Evolutionary conservation across 2,113 vertebrate species (phyloP).

Genomic region (Prionailurus viverrinus): DNA sequence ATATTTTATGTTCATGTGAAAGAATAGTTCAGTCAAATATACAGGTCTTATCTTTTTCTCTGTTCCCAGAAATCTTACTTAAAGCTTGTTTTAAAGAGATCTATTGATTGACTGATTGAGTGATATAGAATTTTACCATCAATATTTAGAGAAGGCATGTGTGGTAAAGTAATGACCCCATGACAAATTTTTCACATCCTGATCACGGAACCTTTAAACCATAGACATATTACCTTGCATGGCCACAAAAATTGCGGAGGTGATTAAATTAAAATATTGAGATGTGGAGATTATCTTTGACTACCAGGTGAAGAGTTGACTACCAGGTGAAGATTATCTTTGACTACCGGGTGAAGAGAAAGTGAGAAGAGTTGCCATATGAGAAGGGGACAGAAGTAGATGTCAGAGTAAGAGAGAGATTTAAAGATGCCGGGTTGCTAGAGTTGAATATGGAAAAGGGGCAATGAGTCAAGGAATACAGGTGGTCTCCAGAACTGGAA

Average conservation of each 20-base stretch:
- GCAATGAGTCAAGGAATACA: background rate
- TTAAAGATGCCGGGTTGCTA: background rate
- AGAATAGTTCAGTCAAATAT: background rate
- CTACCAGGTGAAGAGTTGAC: no score
- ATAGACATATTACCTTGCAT: background rate
- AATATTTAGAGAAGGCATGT: background rate
- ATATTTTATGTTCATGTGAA: background rate
- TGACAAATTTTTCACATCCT: background rate
- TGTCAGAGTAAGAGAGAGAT: background rate
- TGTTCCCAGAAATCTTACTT: background rate
- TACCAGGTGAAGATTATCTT: background rate
- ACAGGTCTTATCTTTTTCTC: background rate
- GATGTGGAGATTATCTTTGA: background rate
- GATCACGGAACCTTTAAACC: background rate
- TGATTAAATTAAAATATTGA: background rate
- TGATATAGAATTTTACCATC: background rate
- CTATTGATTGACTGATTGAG: no score
- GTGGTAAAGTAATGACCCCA: background rate
- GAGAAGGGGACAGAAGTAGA: background rate
- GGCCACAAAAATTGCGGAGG: background rate
- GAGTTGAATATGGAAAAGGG: background rate
- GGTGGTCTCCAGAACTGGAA: background rate
- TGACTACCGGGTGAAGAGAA: background rate
- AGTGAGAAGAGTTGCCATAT: background rate
- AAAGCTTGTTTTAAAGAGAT: background rate